phyloP scores from a whole-genome alignment of 2,797 vertebrate species.

The Tinamus major region DNA sequence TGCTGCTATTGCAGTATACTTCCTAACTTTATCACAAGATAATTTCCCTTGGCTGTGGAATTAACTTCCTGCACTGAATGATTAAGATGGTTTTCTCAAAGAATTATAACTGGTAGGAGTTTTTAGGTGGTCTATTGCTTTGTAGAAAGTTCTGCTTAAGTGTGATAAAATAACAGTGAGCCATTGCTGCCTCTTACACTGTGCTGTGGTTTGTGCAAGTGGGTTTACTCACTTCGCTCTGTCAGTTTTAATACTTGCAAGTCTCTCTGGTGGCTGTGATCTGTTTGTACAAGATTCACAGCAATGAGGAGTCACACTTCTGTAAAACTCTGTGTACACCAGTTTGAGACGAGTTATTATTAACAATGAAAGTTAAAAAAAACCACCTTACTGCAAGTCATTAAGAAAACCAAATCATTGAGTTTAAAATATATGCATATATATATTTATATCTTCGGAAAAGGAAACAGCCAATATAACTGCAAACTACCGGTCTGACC shows the following conservation, averaged over 20 bases:
- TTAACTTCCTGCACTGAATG: neutral
- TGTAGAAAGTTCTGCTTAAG: neutral
- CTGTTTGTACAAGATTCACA: neutral
- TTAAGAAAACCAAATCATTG: slow-evolving; percentile 57
- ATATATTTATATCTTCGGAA: slow-evolving; percentile 27
- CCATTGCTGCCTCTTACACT: neutral
- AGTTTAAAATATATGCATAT: slow-evolving; percentile 14
- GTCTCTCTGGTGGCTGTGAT: neutral
- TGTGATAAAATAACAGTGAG: neutral
- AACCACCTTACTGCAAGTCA: neutral
- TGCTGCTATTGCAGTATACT: neutral
- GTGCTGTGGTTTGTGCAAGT: neutral
- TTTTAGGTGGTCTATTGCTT: neutral
- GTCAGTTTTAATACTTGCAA: neutral
- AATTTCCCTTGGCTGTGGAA: slow-evolving; percentile 4
- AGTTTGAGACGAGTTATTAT: slow-evolving; percentile 43
- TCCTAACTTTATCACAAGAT: neutral
- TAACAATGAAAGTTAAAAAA: slow-evolving; percentile 34
- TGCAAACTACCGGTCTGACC: slow-evolving; percentile 54
- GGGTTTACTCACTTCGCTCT: slow-evolving; percentile 18
- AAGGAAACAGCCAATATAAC: slow-evolving; percentile 64
- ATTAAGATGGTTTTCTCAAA: neutral
- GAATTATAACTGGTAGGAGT: neutral
- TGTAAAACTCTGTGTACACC: neutral
- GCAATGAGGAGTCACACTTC: neutral